Evolutionary conservation across 2,797 vertebrate genomes (phyloP), one percentile per base, ranked within the genome.

Genomic region (Microhierax caerulescens): DNA sequence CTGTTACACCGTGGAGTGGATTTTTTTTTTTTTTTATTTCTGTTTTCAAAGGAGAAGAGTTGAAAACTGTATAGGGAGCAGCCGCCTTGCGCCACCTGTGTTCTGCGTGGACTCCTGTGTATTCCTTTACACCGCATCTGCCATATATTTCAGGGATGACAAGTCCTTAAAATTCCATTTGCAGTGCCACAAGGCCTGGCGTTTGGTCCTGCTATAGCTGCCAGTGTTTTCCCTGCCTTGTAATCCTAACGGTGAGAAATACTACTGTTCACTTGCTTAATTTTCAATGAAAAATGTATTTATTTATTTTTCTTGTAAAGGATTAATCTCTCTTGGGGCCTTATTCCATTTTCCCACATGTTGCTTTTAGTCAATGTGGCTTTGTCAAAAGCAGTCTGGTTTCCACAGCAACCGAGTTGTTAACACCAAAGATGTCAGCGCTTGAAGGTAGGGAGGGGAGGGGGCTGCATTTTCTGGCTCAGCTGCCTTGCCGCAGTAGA

Each of bases 331-430:
- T 96, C 63, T 79, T 23, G 7, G 60, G 90, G 85, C 94, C 84
- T 85, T 90, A 63, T 77, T 96, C 92, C 41, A 1, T 85, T 97
- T 97, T 83, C 96, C 94, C 96, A 96, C 95, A 56, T 96, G 96
- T 97, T 96, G 95, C 95, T 94, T 91, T 92, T 54, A 96, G 94
- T 97, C 95, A 96, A 94, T 95, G 96, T 97, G 96, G 94, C 96
- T 97, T 97, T 98, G 96, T 97, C 83, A 81, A 59, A 70, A 93
- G 95, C 97, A 91, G 93, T 43, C 89, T 80, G 67, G 97, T 98
- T 97, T 92, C 97, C 87, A 93, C 82, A 87, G 97, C 88, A 97
- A 97, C 93, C 11, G 88, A 84, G 88, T 28, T 91, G 88, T 94
- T 93, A 84, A 90, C 93, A 95, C 93, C 90, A 94, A 89, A 90